A percentile compares a stretch with the other conserved stretches of the same genome.
These are phyloP conservation scores for Amphipyra berbera DNA, from an alignment of 2,888 invertebrate genomes.

Conservation along the genomic window DNA sequence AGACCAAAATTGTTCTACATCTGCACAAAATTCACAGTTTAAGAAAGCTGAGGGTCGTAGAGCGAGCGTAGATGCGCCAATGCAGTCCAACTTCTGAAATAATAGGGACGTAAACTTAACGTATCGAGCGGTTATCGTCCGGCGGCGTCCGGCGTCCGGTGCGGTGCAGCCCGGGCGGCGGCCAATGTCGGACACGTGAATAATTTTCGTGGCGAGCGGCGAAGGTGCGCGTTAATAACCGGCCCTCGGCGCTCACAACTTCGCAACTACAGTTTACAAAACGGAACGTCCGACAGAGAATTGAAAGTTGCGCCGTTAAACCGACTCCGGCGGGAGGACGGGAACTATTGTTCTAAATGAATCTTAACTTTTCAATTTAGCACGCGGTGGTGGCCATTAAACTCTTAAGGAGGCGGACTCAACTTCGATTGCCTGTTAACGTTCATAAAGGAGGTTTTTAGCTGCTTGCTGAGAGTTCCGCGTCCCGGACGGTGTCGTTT, in stretches of 20 bases:
- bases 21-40: slow-evolving; percentile 30
- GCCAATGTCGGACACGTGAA: not conserved
- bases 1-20: slow-evolving; percentile 30
- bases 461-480: slow-evolving; percentile 36
- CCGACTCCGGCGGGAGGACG: slow-evolving; percentile 8
- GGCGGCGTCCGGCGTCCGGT: not conserved
- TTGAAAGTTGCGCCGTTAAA: slow-evolving; percentile 40
- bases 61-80: not conserved
- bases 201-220: slow-evolving; percentile 9
- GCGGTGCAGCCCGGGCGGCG: not conserved
- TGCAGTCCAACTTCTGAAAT: slow-evolving; percentile 3
- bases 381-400: slow-evolving; percentile 51
- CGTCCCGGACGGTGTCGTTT: not conserved
- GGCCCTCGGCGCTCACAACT: slow-evolving; percentile 15
- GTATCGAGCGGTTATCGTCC: slow-evolving; percentile 3
- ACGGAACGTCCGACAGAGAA: slow-evolving; percentile 30
- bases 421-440: slow-evolving; percentile 67
- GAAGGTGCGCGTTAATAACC: slow-evolving; percentile 25
- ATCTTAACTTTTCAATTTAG: slow-evolving; percentile 66
- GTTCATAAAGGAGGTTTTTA: slow-evolving; percentile 60
- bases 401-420: slow-evolving; percentile 53
- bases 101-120: slow-evolving; percentile 1
- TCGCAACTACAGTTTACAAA: slow-evolving; percentile 48
- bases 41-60: slow-evolving; percentile 7
- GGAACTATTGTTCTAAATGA: slow-evolving; percentile 61